A percentile compares a stretch with the other conserved stretches of the same genome.
Evolutionary conservation across 2,888 invertebrate species (phyloP).

Genomic region (Lissocephala sabroskyi): DNA sequence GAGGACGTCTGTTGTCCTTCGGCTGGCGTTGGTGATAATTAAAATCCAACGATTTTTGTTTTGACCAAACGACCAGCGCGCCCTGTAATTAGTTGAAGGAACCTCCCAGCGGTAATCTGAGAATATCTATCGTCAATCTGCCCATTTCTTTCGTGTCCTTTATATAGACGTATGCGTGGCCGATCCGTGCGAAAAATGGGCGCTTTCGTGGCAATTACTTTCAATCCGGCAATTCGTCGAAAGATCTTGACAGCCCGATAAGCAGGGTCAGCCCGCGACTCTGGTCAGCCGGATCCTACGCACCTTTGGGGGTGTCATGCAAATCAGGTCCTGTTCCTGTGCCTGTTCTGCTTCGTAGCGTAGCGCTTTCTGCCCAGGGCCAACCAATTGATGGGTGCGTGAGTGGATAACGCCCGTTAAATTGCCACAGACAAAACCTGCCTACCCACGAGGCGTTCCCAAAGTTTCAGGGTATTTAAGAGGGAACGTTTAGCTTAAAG

Average conservation of each 20-base stretch:
- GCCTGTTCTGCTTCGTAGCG: slow-evolving; percentile 27
- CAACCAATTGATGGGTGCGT: neutral
- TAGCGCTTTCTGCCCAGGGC: slow-evolving; percentile 36
- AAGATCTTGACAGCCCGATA: slow-evolving; percentile 55
- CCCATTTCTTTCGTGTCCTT: slow-evolving; percentile 23
- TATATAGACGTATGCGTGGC: slow-evolving; percentile 61
- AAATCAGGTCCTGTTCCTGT: slow-evolving; percentile 4
- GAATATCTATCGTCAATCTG: neutral
- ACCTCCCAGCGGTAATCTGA: neutral
- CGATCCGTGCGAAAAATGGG: slow-evolving; percentile 70
- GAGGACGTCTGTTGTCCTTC: neutral
- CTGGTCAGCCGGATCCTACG: slow-evolving; percentile 33
- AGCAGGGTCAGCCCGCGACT: slow-evolving; percentile 15
- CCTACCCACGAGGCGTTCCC: too few species aligned
- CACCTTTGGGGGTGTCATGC: too few species aligned
- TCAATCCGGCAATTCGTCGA: slow-evolving; percentile 53
- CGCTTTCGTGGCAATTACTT: slow-evolving; percentile 68
- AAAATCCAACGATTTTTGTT: slow-evolving; percentile 52
- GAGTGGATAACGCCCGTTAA: slow-evolving; percentile 1
- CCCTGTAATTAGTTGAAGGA: slow-evolving; percentile 59
- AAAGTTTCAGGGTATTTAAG: too few species aligned
- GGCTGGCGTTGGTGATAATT: slow-evolving; percentile 34
- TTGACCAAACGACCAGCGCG: slow-evolving; percentile 30
- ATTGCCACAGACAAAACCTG: slow-evolving; percentile 12
- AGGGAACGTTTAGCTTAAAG: too few species aligned